phyloP scores from a whole-genome alignment of 1,140 invertebrate species.

The Nymphalis io region DNA sequence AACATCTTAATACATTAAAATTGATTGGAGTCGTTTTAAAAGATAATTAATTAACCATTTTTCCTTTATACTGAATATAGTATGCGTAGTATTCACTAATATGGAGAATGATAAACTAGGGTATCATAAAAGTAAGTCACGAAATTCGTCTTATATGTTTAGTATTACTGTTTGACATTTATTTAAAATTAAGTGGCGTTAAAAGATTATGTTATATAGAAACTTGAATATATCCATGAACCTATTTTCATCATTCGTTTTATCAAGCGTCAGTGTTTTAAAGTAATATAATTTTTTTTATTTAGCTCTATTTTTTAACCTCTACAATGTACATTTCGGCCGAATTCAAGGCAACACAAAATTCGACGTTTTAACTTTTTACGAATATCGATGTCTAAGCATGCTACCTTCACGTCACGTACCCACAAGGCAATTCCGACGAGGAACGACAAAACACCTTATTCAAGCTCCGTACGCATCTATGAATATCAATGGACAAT shows the following conservation, averaged over 20 bases:
- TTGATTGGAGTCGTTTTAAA: too few relatives aligned
- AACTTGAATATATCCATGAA: not conserved
- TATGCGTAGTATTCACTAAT: too few relatives aligned
- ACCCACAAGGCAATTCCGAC: conserved; percentile 63
- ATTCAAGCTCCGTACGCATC: conserved; percentile 56
- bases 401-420: conserved; percentile 50
- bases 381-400: conserved; percentile 6
- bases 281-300: not conserved
- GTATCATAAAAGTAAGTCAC: conserved; percentile 1
- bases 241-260: not conserved
- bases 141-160: not conserved
- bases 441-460: conserved; percentile 68
- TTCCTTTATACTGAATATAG: too few relatives aligned
- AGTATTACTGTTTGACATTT: conserved; percentile 6
- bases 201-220: conserved; percentile 1
- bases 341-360: conserved; percentile 2
- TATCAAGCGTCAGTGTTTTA: not conserved
- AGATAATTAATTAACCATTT: too few relatives aligned
- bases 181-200: conserved; percentile 2
- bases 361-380: not conserved
- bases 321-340: not conserved
- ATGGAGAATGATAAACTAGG: too few relatives aligned
- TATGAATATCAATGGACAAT: conserved; percentile 62
- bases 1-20: too few relatives aligned
- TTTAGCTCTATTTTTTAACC: too few relatives aligned